These are phyloP conservation scores for Leptinotarsa lineolata DNA, from an alignment of 1,140 invertebrate species.

Conservation along the genomic window DNA sequence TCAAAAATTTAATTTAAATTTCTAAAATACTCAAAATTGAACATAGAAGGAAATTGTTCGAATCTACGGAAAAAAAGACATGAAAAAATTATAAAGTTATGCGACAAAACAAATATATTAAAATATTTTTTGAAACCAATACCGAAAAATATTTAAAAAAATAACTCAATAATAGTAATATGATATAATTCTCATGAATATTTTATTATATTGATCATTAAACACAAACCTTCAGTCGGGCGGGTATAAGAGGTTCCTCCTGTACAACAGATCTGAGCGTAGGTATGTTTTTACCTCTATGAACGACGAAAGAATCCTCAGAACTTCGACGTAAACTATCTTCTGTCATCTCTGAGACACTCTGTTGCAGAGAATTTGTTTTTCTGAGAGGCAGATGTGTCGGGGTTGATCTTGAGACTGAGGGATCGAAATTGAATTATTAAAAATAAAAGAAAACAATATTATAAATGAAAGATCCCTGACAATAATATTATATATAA, in stretches of 20 bases:
- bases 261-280: conserved; percentile 70
- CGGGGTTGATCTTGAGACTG: conserved; percentile 61
- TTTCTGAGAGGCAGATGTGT: conserved; percentile 53
- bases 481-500: conserved; percentile 6
- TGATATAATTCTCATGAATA: too few species aligned
- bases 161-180: too few species aligned
- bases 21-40: too few species aligned
- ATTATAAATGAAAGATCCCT: not conserved
- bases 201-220: too few species aligned
- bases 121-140: too few species aligned
- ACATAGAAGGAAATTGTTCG: too few species aligned
- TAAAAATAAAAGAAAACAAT: not conserved
- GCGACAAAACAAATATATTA: too few species aligned
- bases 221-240: conserved; percentile 54
- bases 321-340: conserved; percentile 55
- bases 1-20: too few species aligned
- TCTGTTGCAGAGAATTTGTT: conserved; percentile 51
- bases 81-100: too few species aligned
- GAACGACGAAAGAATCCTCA: conserved; percentile 78
- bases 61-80: too few species aligned
- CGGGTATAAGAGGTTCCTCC: conserved; percentile 61
- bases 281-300: conserved; percentile 75
- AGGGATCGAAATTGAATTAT: not conserved
- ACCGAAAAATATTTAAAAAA: too few species aligned
- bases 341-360: conserved; percentile 54